Evolutionary conservation across 2,888 invertebrate species (phyloP).

Genomic region (Troides oblongomaculatus): DNA sequence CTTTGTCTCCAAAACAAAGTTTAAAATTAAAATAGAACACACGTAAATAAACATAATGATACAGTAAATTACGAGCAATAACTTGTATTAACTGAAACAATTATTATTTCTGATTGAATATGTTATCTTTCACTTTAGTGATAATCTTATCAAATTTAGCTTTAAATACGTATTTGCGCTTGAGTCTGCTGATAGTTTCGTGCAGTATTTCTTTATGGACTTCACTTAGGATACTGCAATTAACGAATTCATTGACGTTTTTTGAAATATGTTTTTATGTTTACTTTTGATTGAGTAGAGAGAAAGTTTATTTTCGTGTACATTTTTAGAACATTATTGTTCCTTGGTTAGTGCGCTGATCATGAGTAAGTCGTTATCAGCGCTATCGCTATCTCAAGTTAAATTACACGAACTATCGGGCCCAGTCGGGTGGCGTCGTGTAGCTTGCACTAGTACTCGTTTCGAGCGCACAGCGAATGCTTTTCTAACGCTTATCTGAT

Average conservation of each 20-base stretch:
- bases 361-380: constrained; percentile 61
- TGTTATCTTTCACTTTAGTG: constrained; percentile 18
- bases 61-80: constrained; percentile 25
- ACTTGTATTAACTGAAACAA: constrained; percentile 16
- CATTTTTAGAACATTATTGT: constrained; percentile 32
- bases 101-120: constrained; percentile 41
- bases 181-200: constrained; percentile 22
- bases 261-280: background rate
- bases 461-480: constrained; percentile 59
- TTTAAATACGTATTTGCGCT: constrained; percentile 17
- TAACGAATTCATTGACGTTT: background rate
- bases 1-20: constrained; percentile 34
- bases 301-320: constrained; percentile 8
- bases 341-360: constrained; percentile 34
- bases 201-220: constrained; percentile 1
- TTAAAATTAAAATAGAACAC: constrained; percentile 30
- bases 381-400: constrained; percentile 74
- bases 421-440: constrained; percentile 49
- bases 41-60: constrained; percentile 24
- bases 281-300: too few species aligned
- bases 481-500: constrained; percentile 58
- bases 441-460: constrained; percentile 55
- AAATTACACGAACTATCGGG: constrained; percentile 69
- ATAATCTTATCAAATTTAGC: constrained; percentile 27
- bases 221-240: background rate